Evolutionary conservation across 2,888 invertebrate genomes (phyloP), one percentile per base, ranked within the genome.

Genomic region (Cephalotes varians): DNA sequence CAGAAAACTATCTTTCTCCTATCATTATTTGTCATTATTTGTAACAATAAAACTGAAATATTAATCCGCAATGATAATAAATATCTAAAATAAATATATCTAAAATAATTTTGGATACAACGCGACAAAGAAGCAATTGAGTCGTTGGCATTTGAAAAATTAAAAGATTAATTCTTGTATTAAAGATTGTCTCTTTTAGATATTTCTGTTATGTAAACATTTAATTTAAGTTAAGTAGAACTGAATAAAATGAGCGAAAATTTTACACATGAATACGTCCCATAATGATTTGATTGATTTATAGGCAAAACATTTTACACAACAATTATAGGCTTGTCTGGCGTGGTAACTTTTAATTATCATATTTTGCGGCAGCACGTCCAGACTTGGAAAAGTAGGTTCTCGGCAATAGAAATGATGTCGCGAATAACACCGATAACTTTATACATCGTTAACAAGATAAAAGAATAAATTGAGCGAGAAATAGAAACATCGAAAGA

Each of bases 401-500:
- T 64, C 40, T 44, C 44, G 5, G 4, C 62, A 15, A 44, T 21
- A 2, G 21, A 62, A 64, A 28, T 6, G 25, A 18, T 10, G 64
- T 40, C 44, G 37, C 21, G 34, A 60, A 60, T 54, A 28, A 31
- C 31, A 3, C 37, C 9, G 4, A 34, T n/a, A n/a, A 21, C 37
- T 51, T 1, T 21, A 4, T 44, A 37, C 25, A 2, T 25, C 18
- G 12, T 12, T 18, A 56, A 72, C 18, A 21, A 40, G 37, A 10
- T 21, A 1, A 12, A 25, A 5, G 15, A 37, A 21, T 44, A 25
- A 51, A 64, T 74, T 37, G 76, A n/a, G n/a, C 34, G 74, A 12
- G 49, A 31, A 31, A 69, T 25, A 34, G 44, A 21, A 65, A 76
- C 40, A 77, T 77, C 40, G 40, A 56, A 31, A 44, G 54, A 56